Percentiles rank a stretch among this genome's conserved stretches.
phyloP scores from a whole-genome alignment of 2,113 vertebrate species.

The Pyxicephalus adspersus region DNA sequence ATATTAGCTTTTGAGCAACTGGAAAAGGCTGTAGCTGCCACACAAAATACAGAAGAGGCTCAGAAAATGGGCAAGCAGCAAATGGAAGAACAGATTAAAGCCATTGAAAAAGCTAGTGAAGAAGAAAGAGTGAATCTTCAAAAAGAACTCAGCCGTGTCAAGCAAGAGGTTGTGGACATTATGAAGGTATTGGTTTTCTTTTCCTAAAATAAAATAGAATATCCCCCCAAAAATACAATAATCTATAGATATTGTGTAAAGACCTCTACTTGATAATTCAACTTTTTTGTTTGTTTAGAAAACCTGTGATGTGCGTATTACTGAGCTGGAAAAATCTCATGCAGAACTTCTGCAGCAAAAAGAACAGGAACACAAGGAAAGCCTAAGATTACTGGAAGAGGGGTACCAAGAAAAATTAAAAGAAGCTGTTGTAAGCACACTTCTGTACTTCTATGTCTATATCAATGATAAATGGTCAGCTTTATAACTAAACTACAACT shows the following conservation, averaged over 20 bases:
- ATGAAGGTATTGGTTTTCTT: constrained; percentile 79
- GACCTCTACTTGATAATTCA: neutral
- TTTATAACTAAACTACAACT: too few species aligned
- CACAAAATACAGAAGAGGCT: constrained; percentile 87
- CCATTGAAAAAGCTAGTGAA: constrained; percentile 81
- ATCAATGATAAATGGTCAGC: too few species aligned
- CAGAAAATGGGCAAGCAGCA: constrained; percentile 84
- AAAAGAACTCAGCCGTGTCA: constrained; percentile 84
- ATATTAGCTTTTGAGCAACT: constrained; percentile 92
- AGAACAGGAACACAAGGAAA: constrained; percentile 78
- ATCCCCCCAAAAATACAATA: constrained; percentile 54
- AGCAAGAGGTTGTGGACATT: constrained; percentile 88
- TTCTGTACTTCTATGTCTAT: too few species aligned
- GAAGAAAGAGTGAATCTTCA: constrained; percentile 88
- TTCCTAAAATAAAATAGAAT: too few species aligned
- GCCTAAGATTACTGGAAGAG: constrained; percentile 67
- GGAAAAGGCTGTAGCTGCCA: constrained; percentile 83
- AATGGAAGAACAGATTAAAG: constrained; percentile 87
- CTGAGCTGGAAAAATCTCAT: constrained; percentile 81
- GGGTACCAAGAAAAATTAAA: constrained; percentile 75
- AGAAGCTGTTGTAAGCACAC: constrained; percentile 77
- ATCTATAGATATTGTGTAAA: neutral
- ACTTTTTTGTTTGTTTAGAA: constrained; percentile 71
- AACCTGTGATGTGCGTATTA: constrained; percentile 81
- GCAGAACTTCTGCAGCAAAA: constrained; percentile 78